phyloP scores from a whole-genome alignment of 2,113 vertebrate species.

The Mirounga angustirostris region DNA sequence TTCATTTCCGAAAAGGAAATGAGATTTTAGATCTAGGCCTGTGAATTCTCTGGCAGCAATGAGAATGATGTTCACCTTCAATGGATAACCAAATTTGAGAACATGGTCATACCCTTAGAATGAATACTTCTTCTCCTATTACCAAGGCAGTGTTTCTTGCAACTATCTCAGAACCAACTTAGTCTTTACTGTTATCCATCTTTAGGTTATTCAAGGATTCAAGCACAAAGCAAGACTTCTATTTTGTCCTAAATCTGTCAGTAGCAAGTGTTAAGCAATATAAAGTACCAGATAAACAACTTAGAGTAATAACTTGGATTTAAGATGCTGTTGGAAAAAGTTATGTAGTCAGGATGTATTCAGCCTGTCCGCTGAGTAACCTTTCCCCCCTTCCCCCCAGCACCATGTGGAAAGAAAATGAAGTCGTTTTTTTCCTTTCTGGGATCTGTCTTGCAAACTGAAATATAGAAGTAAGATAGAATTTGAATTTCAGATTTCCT shows the following conservation, averaged over 20 bases:
- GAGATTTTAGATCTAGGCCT: neutral
- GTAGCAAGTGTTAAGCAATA: constrained; percentile 80
- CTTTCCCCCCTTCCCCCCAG: too few species aligned
- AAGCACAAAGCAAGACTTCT: constrained; percentile 82
- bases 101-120: neutral
- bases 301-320: constrained; percentile 78
- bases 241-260: constrained; percentile 81
- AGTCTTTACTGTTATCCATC: constrained; percentile 60
- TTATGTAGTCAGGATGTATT: constrained; percentile 72
- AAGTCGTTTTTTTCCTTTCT: constrained; percentile 63
- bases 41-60: neutral
- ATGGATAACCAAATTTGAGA: neutral
- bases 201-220: constrained; percentile 82
- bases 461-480: constrained; percentile 66
- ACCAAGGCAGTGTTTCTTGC: constrained; percentile 48
- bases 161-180: constrained; percentile 76
- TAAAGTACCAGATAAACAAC: constrained; percentile 84
- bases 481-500: constrained; percentile 61
- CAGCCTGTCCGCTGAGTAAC: constrained; percentile 68
- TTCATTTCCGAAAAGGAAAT: constrained; percentile 10
- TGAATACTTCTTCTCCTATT: constrained; percentile 55
- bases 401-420: constrained; percentile 53
- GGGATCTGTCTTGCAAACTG: constrained; percentile 57
- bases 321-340: constrained; percentile 74
- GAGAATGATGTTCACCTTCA: neutral